phyloP scores from a whole-genome alignment of 2,113 vertebrate species.

The Hirundichthys speculiger region DNA sequence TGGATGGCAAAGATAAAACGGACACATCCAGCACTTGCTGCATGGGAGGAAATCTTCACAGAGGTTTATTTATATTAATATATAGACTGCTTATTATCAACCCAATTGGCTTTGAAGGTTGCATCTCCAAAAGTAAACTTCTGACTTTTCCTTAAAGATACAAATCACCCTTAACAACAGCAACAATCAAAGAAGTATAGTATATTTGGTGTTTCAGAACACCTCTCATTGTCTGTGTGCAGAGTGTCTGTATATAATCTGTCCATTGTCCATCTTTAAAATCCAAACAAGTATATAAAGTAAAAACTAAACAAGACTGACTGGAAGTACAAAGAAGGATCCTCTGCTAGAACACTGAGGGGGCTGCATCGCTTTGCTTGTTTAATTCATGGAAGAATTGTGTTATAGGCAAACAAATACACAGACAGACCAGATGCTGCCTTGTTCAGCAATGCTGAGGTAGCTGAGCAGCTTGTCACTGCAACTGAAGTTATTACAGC shows the following conservation, averaged over 20 bases:
- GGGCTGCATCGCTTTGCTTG: constrained; percentile 29
- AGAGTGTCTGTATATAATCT: constrained; percentile 9
- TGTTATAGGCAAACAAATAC: constrained; percentile 47
- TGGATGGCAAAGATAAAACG: constrained; percentile 16
- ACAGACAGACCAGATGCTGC: constrained; percentile 37
- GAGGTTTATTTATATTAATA: constrained; percentile 26
- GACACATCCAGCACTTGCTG: constrained; percentile 12
- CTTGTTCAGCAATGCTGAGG: background rate
- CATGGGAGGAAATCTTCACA: constrained; percentile 23
- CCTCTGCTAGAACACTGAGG: constrained; percentile 20
- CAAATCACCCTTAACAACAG: constrained; percentile 37
- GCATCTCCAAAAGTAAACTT: constrained; percentile 14
- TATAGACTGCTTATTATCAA: constrained; percentile 16
- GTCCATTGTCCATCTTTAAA: too few species aligned
- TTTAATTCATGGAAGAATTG: constrained; percentile 37
- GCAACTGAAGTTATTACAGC: constrained; percentile 16
- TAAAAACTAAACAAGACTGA: background rate
- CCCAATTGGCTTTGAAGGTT: constrained; percentile 31
- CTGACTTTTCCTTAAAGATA: constrained; percentile 16
- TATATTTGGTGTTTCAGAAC: constrained; percentile 21
- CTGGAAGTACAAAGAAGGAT: constrained; percentile 17
- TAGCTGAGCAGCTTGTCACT: background rate
- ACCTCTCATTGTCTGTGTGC: constrained; percentile 17
- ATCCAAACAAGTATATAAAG: too few species aligned
- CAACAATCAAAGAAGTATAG: too few species aligned